Base-by-base conservation (phyloP, 37 sponge, comb jelly and placozoan genomes). In the Oopsacas minuta region DNA sequence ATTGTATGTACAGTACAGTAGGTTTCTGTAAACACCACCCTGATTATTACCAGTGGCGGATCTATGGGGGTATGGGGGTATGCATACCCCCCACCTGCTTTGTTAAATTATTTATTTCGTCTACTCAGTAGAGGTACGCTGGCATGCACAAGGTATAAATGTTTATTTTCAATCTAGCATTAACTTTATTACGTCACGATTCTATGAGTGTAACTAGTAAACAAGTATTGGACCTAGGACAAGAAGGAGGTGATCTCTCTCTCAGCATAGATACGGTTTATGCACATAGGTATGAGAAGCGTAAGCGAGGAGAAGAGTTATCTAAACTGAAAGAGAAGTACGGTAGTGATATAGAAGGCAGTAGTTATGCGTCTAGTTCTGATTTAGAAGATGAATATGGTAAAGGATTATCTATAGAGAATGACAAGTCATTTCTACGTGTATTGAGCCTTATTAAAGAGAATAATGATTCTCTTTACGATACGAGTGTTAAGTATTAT, bases 251-350 rank as follows among this genome's bases (percentile, higher is more conserved):
- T 32, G 88, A 87, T 35, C 39, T 85, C 5, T 81, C 23, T 1
- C 84, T 95, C n/a, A 90, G 86, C 0, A 91, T 95, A 52, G 92
- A 95, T 86, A 85, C 89, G 85, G 91, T 86, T 17, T 95, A 89
- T 81, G 96, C 96, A 0, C 51, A 39, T 1, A 86, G 85, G 30
- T 95, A 92, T 39, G 86, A 86, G 28, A 84, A 90, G 42, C 87
- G 81, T 36, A 95, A 95, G 83, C 86, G 87, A 81, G 84, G 84
- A 0, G 96, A 95, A 49, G 96, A 95, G 35, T 82, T 91, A 0
- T 90, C 88, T 0, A 88, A 90, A 51, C 83, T 93, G 91, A 84
- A 87, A 91, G 85, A 84, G 10, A 88, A 92, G 12, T 82, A 53
- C 17, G 88, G 61, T 0, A 36, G n/a, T 0, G 85, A 39, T 1